phyloP scores from a whole-genome alignment of 2,888 invertebrate genomes.

The Spilarctia lutea region DNA sequence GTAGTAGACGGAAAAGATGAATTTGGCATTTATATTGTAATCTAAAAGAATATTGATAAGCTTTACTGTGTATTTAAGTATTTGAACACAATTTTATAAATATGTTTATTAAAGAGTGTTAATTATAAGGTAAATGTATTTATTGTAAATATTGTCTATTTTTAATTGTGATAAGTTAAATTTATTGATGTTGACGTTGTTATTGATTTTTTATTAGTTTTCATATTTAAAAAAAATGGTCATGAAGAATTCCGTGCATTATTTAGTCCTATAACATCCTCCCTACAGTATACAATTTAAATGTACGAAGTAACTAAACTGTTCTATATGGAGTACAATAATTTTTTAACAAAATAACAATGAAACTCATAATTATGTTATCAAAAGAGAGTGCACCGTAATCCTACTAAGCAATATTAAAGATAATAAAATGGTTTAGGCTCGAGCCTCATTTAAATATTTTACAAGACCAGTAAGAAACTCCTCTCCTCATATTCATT shows the following conservation, averaged over 20 bases:
- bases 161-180: conserved; percentile 64
- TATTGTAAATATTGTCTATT: conserved; percentile 54
- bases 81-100: not conserved
- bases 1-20: conserved; percentile 21
- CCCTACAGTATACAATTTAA: not conserved
- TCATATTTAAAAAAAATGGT: conserved; percentile 46
- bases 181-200: conserved; percentile 50
- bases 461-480: no score
- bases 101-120: not conserved
- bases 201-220: conserved; percentile 47
- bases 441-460: no score
- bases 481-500: no score
- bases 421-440: no score
- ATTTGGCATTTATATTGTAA: conserved; percentile 49
- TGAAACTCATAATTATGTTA: no score
- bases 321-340: no score
- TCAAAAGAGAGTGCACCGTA: no score
- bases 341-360: no score
- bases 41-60: conserved; percentile 27
- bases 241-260: conserved; percentile 20
- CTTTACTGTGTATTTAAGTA: not conserved
- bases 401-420: no score
- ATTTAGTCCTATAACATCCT: conserved; percentile 19
- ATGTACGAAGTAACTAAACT: no score
- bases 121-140: conserved; percentile 1